Evolutionary conservation across 2,888 invertebrate species (phyloP).

Genomic region (Keiferia lycopersicella): DNA sequence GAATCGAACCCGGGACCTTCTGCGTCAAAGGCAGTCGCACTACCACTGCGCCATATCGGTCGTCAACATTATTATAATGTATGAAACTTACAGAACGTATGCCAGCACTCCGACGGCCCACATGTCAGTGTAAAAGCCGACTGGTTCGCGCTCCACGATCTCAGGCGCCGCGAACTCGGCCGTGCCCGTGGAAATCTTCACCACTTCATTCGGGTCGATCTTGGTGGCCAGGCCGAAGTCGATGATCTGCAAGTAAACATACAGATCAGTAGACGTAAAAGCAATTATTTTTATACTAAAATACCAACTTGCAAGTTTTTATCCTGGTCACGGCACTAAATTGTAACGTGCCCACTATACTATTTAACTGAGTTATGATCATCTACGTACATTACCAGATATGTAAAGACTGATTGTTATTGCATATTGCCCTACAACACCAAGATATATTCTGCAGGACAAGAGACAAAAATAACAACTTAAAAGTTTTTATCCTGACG

Average conservation of each 20-base stretch:
- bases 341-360: not conserved
- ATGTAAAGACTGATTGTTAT: too few relatives aligned
- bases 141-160: slow-evolving; percentile 98
- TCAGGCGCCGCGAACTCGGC: slow-evolving; percentile 99
- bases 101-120: slow-evolving; percentile 99
- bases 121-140: slow-evolving; percentile 99
- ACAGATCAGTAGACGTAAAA: not conserved
- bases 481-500: too few relatives aligned
- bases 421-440: too few relatives aligned
- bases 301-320: too few relatives aligned
- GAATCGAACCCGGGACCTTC: too few relatives aligned
- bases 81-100: slow-evolving; percentile 94
- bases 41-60: too few relatives aligned
- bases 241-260: slow-evolving; percentile 83
- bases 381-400: not conserved
- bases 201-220: slow-evolving; percentile 98
- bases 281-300: too few relatives aligned
- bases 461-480: too few relatives aligned
- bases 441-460: too few relatives aligned
- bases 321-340: too few relatives aligned
- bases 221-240: slow-evolving; percentile 99
- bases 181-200: slow-evolving; percentile 99
- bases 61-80: too few relatives aligned
- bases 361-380: not conserved
- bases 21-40: too few relatives aligned